Evolutionary conservation across 2,113 vertebrate species (phyloP).

Genomic region (Vireo altiloquus): DNA sequence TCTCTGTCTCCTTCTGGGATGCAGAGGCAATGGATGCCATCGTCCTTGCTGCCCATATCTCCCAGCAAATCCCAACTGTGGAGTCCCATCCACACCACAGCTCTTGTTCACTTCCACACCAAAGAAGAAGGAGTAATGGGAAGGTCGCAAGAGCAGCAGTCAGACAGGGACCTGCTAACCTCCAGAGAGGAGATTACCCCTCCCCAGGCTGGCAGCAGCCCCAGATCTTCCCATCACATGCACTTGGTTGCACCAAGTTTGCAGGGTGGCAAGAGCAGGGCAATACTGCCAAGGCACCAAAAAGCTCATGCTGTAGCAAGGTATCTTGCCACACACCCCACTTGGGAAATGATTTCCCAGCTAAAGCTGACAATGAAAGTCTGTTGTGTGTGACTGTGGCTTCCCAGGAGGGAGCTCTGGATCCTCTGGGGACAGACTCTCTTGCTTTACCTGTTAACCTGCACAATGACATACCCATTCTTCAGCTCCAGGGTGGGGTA

Average conservation of each 20-base stretch:
- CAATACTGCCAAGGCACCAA: not conserved
- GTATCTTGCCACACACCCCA: not conserved
- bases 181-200: not conserved
- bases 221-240: rapidly evolving
- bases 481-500: not conserved
- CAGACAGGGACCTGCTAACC: not conserved
- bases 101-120: not conserved
- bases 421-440: not conserved
- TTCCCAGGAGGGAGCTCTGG: not conserved
- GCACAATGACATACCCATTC: not conserved
- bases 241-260: not conserved
- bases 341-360: not conserved
- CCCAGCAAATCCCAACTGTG: not conserved
- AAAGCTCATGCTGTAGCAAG: not conserved
- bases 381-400: not conserved
- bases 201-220: not conserved
- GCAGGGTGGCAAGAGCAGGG: not conserved
- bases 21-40: not conserved
- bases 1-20: not conserved
- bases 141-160: not conserved
- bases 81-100: not conserved
- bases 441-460: not conserved
- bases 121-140: not conserved
- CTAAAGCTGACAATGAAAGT: not conserved
- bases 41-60: not conserved